Evolutionary conservation across 2,888 invertebrate genomes (phyloP), one percentile per base, ranked within the genome.

Genomic region (Pristionchus japonicus): DNA sequence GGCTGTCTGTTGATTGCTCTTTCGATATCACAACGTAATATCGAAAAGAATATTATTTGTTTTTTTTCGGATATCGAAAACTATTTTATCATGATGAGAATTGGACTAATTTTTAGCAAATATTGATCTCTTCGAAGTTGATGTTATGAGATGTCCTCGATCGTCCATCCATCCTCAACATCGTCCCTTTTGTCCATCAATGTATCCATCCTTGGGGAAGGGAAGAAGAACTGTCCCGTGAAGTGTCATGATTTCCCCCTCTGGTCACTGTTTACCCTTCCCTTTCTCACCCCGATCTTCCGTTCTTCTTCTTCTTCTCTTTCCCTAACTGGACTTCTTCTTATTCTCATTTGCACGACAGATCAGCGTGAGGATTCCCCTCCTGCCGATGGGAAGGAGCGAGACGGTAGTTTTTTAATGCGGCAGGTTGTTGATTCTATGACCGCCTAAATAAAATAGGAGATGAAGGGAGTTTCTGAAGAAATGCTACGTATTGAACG

Each of bases 261-360:
- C 77, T 47, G 77, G 11, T 13, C 77, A 77, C 77, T 43, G 77
- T 77, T 43, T 77, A 27, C 23, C 23, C 57, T 23, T 49, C 74
- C 74, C 74, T n/a, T 77, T 77, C n/a, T 77, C 77, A 7, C 64
- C 40, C 31, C 40, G 52, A 23, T 74, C 77, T 77, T 77, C 77
- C 77, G 77, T 77, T 77, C 77, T 77, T 77, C 77, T 77, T 77
- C 74, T 74, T 74, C 40, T 37, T 40, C 77, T 47, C 77, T 77
- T 43, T 27, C 77, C 43, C 77, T 77, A 77, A 77, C 77, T 77
- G 43, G 77, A 77, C 77, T 77, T 27, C 77, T 47, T 47, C 57
- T 3, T 23, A 52, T 52, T 27, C 70, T 37, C 77, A 77, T 77
- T 77, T 77, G 77, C 77, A 47, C 77, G 77, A 77, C 9, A 17